Base-by-base conservation (phyloP, 1,140 invertebrate genomes). In the Sinonovacula constricta region DNA sequence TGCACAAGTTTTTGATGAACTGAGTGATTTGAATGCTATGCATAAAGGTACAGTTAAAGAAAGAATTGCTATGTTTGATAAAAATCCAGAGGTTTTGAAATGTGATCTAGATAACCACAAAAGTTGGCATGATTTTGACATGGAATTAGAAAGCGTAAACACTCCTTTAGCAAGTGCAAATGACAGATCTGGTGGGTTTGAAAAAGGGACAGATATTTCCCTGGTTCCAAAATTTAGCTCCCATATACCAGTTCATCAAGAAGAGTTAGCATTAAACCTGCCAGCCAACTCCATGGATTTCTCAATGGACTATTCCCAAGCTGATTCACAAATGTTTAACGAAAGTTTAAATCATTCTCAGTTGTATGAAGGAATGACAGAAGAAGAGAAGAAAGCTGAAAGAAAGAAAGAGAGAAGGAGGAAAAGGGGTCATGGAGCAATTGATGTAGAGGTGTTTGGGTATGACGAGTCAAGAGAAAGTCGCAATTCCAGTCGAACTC, bases 401-500 rank as follows among this genome's bases (percentile, higher is more conserved):
- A 69, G 56, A 60, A 78, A 53, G 24, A 34, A 56, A 18, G 62
- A 76, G 49, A 76, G 72, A n/a, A 54, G 72, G 24, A 57, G 22
- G 24, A 72, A 80, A 51, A 31, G 68, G 45, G 68, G 68, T 28
- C 68, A 80, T 71, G 78, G 68, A 33, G 77, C 68, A 26, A 80
- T 80, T 45, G 78, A 80, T 59, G 69, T 80, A 3, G 78, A 80
- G 28, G 78, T 80, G 51, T 80, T 80, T 72, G 68, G 78, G 24
- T 72, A 67, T 60, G 78, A 80, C 22, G 78, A 80, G 33, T 57
- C 45, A 5, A 57, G 69, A 51, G 63, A 72, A 24, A 72, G 78
- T 30, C 30, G 78, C 15, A 80, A 66, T 49, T 71, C 69, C 22
- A 80, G 78, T 67, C 31, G 78, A 15, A 63, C 51, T 12, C 57